phyloP scores from a whole-genome alignment of 2,113 vertebrate genomes.

The Osmerus mordax region DNA sequence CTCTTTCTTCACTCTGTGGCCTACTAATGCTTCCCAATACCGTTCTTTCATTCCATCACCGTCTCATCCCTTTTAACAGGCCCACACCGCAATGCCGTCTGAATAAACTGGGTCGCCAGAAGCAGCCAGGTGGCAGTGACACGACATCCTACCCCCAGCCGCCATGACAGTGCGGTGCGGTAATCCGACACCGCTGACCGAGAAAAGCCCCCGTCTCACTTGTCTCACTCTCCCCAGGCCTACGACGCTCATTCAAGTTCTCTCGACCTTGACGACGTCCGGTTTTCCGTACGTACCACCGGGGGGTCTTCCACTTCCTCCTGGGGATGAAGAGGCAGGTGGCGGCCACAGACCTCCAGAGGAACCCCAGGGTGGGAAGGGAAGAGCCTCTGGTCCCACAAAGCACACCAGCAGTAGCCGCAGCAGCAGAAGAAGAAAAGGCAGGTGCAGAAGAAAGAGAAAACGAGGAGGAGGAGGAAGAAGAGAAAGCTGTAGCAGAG shows the following conservation, averaged over 20 bases:
- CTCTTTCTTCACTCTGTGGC: background rate
- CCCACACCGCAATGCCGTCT: slow-evolving; percentile 1
- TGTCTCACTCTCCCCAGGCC: too few relatives aligned
- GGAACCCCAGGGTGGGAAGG: slow-evolving; percentile 36
- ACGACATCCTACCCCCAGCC: slow-evolving; percentile 3
- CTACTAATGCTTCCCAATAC: background rate
- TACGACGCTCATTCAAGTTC: too few relatives aligned
- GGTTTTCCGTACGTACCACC: slow-evolving; percentile 55
- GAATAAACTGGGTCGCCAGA: slow-evolving; percentile 1
- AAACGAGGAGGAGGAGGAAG: slow-evolving; percentile 8
- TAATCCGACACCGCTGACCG: slow-evolving; percentile 27
- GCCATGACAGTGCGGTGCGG: slow-evolving; percentile 18
- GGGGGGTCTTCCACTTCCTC: slow-evolving; percentile 43
- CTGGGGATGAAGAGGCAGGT: slow-evolving; percentile 34
- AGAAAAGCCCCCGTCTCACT: background rate
- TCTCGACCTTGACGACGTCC: too few relatives aligned
- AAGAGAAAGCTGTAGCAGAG: background rate
- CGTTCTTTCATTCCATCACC: background rate
- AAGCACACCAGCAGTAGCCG: slow-evolving; percentile 3
- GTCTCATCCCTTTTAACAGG: background rate
- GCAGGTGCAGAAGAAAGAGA: background rate
- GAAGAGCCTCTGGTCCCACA: slow-evolving; percentile 10
- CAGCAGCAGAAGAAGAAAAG: background rate
- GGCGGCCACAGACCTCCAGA: slow-evolving; percentile 41
- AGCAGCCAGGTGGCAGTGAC: background rate